phyloP scores from a whole-genome alignment of 2,797 vertebrate species.

The Bufotes viridis region DNA sequence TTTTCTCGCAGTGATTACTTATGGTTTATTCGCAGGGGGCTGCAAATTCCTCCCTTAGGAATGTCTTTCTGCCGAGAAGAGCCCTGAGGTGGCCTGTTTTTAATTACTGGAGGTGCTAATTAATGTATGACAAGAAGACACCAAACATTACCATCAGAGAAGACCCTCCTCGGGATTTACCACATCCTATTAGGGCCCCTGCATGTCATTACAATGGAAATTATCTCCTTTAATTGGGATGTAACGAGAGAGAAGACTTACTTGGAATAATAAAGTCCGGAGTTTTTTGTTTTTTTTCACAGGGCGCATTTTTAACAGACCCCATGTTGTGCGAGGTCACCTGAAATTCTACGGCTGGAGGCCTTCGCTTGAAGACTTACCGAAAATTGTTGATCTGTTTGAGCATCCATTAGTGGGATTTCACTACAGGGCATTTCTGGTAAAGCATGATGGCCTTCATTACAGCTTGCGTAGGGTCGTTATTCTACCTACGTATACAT shows the following conservation, averaged over 20 bases:
- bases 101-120: slow-evolving; percentile 40
- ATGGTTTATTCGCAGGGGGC: neutral
- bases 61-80: neutral
- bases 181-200: slow-evolving; percentile 25
- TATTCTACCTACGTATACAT: no score
- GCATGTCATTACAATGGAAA: slow-evolving; percentile 24
- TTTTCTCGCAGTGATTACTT: neutral
- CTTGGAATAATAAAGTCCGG: neutral
- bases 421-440: neutral
- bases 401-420: no score
- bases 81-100: slow-evolving; percentile 13
- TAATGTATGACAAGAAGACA: slow-evolving; percentile 25
- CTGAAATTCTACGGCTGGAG: neutral
- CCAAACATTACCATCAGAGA: slow-evolving; percentile 11
- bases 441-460: neutral
- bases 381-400: no score
- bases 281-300: neutral
- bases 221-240: slow-evolving; percentile 15
- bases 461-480: no score
- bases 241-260: neutral
- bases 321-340: neutral
- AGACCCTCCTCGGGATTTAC: slow-evolving; percentile 34
- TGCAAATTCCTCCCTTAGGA: neutral
- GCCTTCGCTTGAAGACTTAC: neutral
- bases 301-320: neutral